Percentiles rank a stretch among this genome's conserved stretches.
Conservation (phyloP, 2,797 vertebrate genomes). For the Pangasius mekongensis region DNA sequence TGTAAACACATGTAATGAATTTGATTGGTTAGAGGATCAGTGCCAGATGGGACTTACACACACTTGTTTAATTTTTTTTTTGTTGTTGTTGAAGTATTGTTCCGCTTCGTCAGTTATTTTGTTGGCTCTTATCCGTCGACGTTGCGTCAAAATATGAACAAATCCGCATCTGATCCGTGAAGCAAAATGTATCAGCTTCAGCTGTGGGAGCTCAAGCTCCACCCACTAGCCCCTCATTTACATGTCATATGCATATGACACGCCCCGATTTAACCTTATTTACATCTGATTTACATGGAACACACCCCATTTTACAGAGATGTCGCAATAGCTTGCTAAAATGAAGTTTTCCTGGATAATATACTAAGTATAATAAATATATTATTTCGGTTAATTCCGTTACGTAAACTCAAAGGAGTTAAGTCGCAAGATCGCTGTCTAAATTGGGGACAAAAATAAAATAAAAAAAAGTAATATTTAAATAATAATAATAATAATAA, state of each 20-base stretch:
- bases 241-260: neutral
- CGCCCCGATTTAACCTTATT: neutral
- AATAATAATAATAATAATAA: neutral
- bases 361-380: neutral
- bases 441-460: neutral
- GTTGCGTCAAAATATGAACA: neutral
- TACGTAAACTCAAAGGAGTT: neutral
- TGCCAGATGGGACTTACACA: constrained; percentile 38
- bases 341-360: neutral
- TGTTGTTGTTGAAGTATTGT: constrained; percentile 38
- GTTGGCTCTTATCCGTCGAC: neutral
- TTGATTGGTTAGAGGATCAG: constrained; percentile 48
- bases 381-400: neutral
- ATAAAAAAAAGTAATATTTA: neutral
- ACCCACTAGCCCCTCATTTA: neutral
- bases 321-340: neutral
- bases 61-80: constrained; percentile 53
- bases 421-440: neutral
- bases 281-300: neutral
- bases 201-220: neutral
- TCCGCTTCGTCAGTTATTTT: neutral
- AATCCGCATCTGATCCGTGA: neutral
- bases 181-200: neutral
- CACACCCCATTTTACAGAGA: neutral
- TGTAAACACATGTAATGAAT: constrained; percentile 50